Evolutionary conservation across 2,888 invertebrate genomes (phyloP).

Genomic region (Drosophila yooni): DNA sequence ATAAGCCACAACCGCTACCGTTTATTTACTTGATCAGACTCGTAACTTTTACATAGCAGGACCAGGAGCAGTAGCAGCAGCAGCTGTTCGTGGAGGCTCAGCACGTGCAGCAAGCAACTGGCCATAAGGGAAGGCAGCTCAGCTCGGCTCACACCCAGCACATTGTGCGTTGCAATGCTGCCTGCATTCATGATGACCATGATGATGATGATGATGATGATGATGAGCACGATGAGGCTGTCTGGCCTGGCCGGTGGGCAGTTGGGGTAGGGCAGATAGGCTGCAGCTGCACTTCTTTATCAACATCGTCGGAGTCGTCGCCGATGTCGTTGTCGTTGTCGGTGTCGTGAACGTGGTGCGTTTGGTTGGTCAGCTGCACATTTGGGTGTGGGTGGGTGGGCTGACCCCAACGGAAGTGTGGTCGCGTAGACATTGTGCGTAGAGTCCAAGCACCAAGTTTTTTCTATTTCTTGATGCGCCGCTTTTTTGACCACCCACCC

Average conservation of each 20-base stretch:
- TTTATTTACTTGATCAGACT: slow-evolving; percentile 74
- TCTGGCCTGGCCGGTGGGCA: slow-evolving; percentile 25
- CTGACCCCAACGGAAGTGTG: slow-evolving; percentile 63
- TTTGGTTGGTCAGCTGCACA: slow-evolving; percentile 70
- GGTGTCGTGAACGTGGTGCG: slow-evolving; percentile 51
- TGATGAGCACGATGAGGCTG: slow-evolving; percentile 34
- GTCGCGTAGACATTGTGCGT: slow-evolving; percentile 78
- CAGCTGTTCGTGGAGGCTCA: slow-evolving; percentile 75
- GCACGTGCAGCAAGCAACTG: slow-evolving; percentile 80
- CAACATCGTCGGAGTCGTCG: slow-evolving; percentile 33
- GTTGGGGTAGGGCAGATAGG: slow-evolving; percentile 16
- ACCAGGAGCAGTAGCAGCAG: slow-evolving; percentile 8
- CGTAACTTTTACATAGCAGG: slow-evolving; percentile 68
- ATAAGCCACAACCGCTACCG: slow-evolving; percentile 7
- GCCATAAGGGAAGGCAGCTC: slow-evolving; percentile 31
- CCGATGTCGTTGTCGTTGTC: slow-evolving; percentile 17
- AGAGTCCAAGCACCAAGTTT: slow-evolving; percentile 69
- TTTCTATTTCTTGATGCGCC: slow-evolving; percentile 72
- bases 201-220: slow-evolving; percentile 14
- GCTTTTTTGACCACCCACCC: slow-evolving; percentile 20
- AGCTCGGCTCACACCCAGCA: slow-evolving; percentile 24
- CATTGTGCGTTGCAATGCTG: slow-evolving; percentile 55
- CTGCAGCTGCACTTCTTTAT: slow-evolving; percentile 64
- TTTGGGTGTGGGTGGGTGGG: slow-evolving; percentile 20
- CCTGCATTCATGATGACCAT: slow-evolving; percentile 34